Percentiles rank a stretch among this genome's conserved stretches.
Evolutionary conservation across 2,888 invertebrate species (phyloP).

Genomic region (Rhagonycha fulva): DNA sequence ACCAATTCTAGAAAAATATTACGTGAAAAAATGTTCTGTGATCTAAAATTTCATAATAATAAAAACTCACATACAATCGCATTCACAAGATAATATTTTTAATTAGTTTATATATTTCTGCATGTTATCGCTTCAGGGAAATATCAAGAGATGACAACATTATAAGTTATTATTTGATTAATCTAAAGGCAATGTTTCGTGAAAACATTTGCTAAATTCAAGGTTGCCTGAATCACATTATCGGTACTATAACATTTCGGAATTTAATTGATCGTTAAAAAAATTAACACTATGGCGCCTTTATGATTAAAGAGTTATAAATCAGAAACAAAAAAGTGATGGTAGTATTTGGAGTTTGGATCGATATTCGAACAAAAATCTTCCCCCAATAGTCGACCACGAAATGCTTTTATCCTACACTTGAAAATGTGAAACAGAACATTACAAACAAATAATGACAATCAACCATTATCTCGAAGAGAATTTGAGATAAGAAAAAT

Average conservation of each 20-base stretch:
- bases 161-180: not conserved
- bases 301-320: not conserved
- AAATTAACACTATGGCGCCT: not conserved
- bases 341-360: not conserved
- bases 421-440: not conserved
- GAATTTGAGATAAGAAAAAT: not conserved
- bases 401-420: not conserved
- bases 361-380: not conserved
- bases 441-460: not conserved
- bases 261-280: not conserved
- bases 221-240: not conserved
- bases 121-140: not conserved
- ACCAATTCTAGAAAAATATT: constrained; percentile 32
- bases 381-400: too few relatives aligned
- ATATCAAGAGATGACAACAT: not conserved
- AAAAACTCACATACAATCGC: too few relatives aligned
- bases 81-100: not conserved
- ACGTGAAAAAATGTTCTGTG: not conserved
- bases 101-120: not conserved
- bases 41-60: not conserved
- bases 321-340: not conserved
- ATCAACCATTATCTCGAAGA: not conserved
- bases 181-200: not conserved
- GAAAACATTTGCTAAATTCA: not conserved
- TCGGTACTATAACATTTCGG: not conserved